phyloP scores from a whole-genome alignment of 2,113 vertebrate species.

The Prunella fulvescens region DNA sequence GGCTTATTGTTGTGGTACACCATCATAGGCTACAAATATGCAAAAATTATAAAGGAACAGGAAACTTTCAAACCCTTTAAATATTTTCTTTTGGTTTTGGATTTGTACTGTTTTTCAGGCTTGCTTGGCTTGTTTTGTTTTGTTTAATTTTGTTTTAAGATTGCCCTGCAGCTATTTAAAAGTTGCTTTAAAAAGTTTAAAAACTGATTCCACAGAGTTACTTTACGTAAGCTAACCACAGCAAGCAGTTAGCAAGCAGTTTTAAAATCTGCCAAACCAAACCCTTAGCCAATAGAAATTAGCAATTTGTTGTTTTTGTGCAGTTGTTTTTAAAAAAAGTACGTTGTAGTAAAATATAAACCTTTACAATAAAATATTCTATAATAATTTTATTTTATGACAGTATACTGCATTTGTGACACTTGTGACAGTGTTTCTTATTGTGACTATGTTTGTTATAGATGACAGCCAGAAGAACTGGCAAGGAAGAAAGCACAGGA shows the following conservation, averaged over 20 bases:
- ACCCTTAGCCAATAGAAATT: background rate
- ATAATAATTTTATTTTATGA: background rate
- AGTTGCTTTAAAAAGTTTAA: background rate
- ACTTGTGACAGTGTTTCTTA: background rate
- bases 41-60: constrained; percentile 38
- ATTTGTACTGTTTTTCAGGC: background rate
- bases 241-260: background rate
- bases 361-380: background rate
- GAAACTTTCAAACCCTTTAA: constrained; percentile 24
- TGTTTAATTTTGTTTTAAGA: background rate
- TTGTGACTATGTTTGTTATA: background rate
- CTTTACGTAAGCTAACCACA: background rate
- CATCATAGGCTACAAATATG: constrained; percentile 16
- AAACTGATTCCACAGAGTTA: background rate
- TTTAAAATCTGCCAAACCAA: background rate
- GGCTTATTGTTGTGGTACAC: constrained; percentile 49
- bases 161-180: background rate
- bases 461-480: background rate
- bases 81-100: constrained; percentile 14
- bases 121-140: background rate
- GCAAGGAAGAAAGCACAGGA: background rate
- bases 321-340: background rate
- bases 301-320: background rate
- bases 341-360: background rate
- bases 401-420: background rate